Evolutionary conservation across 1,140 invertebrate species (phyloP).

Genomic region (Pantala flavescens): DNA sequence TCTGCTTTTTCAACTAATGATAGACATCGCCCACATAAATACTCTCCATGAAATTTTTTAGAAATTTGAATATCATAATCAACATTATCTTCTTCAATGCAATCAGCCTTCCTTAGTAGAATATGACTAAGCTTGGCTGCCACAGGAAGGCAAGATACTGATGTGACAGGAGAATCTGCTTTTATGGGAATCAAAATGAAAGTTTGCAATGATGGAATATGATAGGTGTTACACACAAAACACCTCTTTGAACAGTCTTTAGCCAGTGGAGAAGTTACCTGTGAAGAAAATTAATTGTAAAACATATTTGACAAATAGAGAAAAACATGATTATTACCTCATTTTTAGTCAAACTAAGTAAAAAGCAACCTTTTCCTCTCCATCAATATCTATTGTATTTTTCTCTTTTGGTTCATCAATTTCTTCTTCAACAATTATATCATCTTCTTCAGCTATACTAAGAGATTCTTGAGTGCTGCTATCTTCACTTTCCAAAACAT

Average conservation of each 20-base stretch:
- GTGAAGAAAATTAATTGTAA: no score
- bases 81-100: not conserved
- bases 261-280: no score
- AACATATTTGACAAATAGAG: no score
- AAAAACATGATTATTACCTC: not conserved
- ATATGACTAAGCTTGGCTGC: not conserved
- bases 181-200: not conserved
- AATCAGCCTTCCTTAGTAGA: not conserved
- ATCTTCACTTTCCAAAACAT: slow-evolving; percentile 2
- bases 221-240: not conserved
- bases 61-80: not conserved
- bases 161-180: not conserved
- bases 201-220: not conserved
- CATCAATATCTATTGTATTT: not conserved
- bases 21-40: not conserved
- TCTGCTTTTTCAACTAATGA: not conserved
- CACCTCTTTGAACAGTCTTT: not conserved
- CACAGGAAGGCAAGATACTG: not conserved
- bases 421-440: not conserved
- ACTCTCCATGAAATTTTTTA: not conserved
- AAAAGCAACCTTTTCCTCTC: not conserved
- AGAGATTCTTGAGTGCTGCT: not conserved
- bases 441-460: not conserved
- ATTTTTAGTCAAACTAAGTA: not conserved
- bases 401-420: not conserved